These are phyloP conservation scores for Camelus bactrianus DNA, from an alignment of 2,113 vertebrate species.

Conservation along the genomic window DNA sequence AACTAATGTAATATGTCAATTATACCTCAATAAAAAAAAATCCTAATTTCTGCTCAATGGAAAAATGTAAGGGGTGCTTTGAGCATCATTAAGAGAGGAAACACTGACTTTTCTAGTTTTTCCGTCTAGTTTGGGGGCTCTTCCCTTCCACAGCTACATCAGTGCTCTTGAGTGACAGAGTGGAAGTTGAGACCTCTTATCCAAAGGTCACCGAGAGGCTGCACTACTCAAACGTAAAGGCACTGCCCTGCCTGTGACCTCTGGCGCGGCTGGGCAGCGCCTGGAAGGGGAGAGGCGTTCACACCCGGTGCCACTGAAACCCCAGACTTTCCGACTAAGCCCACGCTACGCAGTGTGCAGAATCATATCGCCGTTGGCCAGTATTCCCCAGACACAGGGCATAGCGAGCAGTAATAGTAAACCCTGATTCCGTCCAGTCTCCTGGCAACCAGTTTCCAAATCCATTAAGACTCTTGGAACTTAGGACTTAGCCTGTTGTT, in stretches of 20 bases:
- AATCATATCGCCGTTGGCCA: constrained; percentile 40
- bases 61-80: not conserved
- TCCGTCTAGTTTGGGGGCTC: not conserved
- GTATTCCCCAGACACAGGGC: not conserved
- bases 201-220: constrained; percentile 36
- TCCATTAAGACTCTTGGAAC: constrained; percentile 60
- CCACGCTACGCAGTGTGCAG: not conserved
- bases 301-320: constrained; percentile 19
- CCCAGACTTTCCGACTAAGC: constrained; percentile 50
- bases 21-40: not conserved
- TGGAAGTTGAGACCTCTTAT: constrained; percentile 28
- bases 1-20: not conserved
- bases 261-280: constrained; percentile 57
- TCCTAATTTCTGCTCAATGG: not conserved
- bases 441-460: constrained; percentile 66
- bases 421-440: constrained; percentile 51
- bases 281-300: constrained; percentile 62
- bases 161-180: not conserved
- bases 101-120: constrained; percentile 26
- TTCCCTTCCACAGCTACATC: not conserved
- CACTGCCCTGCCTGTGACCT: constrained; percentile 77
- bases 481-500: constrained; percentile 17
- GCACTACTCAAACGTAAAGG: not conserved
- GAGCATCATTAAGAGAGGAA: fast-evolving
- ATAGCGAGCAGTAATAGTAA: constrained; percentile 28